Percentiles rank a stretch among this genome's conserved stretches.
phyloP scores from a whole-genome alignment of 2,113 vertebrate genomes.

The Parotia lawesii region DNA sequence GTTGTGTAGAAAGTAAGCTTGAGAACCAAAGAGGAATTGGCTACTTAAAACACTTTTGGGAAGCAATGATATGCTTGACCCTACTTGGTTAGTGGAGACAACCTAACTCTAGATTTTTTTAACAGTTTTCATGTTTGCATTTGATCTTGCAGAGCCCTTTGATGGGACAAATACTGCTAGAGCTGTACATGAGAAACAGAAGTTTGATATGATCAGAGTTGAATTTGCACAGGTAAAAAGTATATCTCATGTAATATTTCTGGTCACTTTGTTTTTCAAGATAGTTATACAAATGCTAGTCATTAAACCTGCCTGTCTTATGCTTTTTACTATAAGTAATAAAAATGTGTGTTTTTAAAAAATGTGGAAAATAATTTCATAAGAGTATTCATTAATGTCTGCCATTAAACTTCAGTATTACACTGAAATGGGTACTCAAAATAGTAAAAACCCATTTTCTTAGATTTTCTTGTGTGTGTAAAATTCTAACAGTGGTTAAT shows the following conservation, averaged over 20 bases:
- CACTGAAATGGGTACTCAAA: background rate
- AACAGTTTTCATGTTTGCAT: background rate
- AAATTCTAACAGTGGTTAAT: background rate
- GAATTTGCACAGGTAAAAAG: slow-evolving; percentile 84
- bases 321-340: background rate
- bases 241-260: background rate
- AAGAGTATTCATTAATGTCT: background rate
- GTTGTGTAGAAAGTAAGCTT: background rate
- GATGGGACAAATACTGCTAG: slow-evolving; percentile 92
- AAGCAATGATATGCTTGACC: background rate
- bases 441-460: background rate
- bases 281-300: background rate
- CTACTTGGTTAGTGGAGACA: background rate
- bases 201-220: slow-evolving; percentile 85
- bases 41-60: background rate
- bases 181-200: slow-evolving; percentile 89
- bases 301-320: background rate
- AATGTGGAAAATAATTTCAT: background rate
- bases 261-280: background rate
- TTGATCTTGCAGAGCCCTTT: slow-evolving; percentile 86
- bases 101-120: background rate
- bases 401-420: background rate
- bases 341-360: background rate
- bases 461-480: background rate
- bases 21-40: background rate